These are phyloP conservation scores for Phataginus tetradactyla DNA, from an alignment of 2,797 vertebrate genomes.

Conservation along the genomic window DNA sequence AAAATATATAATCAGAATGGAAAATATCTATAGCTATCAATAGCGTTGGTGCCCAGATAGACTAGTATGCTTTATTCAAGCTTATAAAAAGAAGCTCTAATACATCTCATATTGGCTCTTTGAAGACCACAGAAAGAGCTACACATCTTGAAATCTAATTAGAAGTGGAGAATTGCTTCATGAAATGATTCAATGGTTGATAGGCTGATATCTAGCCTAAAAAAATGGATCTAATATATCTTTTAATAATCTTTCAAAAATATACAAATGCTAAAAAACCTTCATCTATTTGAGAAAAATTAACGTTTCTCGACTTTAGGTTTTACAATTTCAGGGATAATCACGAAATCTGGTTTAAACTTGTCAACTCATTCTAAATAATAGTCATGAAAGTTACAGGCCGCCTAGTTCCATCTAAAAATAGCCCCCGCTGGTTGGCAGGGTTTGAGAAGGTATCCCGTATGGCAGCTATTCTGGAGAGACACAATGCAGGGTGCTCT, in stretches of 20 bases:
- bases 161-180: neutral
- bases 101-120: neutral
- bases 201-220: neutral
- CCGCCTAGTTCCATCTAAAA: slow-evolving; percentile 22
- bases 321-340: neutral
- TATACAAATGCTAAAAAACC: neutral
- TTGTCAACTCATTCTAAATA: slow-evolving; percentile 63
- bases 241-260: slow-evolving; percentile 43
- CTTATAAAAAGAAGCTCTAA: neutral
- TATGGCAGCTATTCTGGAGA: neutral
- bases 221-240: neutral
- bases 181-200: slow-evolving; percentile 24
- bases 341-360: slow-evolving; percentile 58
- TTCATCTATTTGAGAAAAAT: slow-evolving; percentile 46
- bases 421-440: neutral
- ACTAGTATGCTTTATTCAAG: neutral
- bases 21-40: neutral
- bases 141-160: slow-evolving; percentile 45
- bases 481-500: neutral
- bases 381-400: slow-evolving; percentile 48
- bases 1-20: neutral
- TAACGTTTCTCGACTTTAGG: slow-evolving; percentile 16
- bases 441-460: neutral
- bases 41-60: neutral
- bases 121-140: slow-evolving; percentile 24